Evolutionary conservation across 2,888 invertebrate species (phyloP), one percentile per base, ranked within the genome.

Genomic region (Erebia epiphron): DNA sequence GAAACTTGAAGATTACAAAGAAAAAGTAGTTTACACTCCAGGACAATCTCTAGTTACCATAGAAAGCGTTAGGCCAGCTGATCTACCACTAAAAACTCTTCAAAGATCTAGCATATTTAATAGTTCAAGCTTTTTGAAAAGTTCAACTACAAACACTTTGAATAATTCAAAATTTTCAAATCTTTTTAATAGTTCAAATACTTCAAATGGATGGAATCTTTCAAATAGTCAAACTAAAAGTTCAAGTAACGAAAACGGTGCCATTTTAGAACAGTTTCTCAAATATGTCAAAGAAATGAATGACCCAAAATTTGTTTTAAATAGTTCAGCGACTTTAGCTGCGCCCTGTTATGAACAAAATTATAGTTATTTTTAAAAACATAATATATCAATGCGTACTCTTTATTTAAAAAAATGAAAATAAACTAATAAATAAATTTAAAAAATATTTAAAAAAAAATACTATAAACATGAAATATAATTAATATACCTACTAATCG

Each of bases 1-100:
- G 64, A 50, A 50, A 18, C 16, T 16, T 10, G 21, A 67, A 56
- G 11, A 54, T n/a, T 13, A 57, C 3, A 18, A 13, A 7, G 64
- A 75, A 41, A 64, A 50, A 10, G 43, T 54, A 2, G 26, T 69
- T 54, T 13, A 14, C 11, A 69, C 49, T 13, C 14, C 64, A 8
- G 54, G 43, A 54, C 54, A 56, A 16, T 54, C 56, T 54, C 21
- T 66, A 16, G 65, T 56, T 0, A 66, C 56, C 18, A 66, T 66
- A 43, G 65, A 66, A 56, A 66, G 65, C 43, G 56, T 66, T 10
- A 52, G 65, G 7, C 65, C 65, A 3, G 65, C 65, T 13, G 56
- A 66, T 43, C 14, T 56, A 8, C 43, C 65, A 13, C 3, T 54
- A 13, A 66, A 65, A 56, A 43, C 16, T 18, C 54, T 66, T 5